phyloP scores from a whole-genome alignment of 2,113 vertebrate species.

The Bubalus kerabau region DNA sequence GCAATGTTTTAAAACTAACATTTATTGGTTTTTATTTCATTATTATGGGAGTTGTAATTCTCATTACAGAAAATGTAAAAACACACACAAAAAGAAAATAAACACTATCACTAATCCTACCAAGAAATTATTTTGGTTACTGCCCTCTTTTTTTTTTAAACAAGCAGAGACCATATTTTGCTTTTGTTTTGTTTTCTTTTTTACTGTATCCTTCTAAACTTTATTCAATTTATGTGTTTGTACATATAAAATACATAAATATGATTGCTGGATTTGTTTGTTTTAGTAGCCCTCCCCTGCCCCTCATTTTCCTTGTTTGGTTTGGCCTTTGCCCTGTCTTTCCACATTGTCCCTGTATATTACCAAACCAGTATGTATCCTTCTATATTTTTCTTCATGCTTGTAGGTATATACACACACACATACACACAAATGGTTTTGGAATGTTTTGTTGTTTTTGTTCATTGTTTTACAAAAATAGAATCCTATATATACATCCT shows the following conservation, averaged over 20 bases:
- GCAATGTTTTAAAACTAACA: constrained; percentile 48
- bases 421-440: neutral
- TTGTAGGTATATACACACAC: neutral
- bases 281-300: neutral
- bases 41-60: constrained; percentile 35
- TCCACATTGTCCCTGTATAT: neutral
- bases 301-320: neutral
- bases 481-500: neutral
- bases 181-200: neutral
- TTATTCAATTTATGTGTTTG: neutral
- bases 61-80: constrained; percentile 26
- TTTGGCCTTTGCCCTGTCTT: neutral
- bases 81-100: constrained; percentile 15
- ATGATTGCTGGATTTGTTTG: neutral
- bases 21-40: constrained; percentile 56
- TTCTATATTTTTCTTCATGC: neutral
- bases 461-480: constrained; percentile 22
- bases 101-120: neutral
- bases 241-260: neutral
- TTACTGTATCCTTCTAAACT: neutral
- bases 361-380: neutral
- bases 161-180: neutral
- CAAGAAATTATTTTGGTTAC: constrained; percentile 36
- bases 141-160: neutral
- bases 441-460: neutral